Evolutionary conservation across 2,888 invertebrate genomes (phyloP), one percentile per base, ranked within the genome.

Genomic region (Aethes cnicana): DNA sequence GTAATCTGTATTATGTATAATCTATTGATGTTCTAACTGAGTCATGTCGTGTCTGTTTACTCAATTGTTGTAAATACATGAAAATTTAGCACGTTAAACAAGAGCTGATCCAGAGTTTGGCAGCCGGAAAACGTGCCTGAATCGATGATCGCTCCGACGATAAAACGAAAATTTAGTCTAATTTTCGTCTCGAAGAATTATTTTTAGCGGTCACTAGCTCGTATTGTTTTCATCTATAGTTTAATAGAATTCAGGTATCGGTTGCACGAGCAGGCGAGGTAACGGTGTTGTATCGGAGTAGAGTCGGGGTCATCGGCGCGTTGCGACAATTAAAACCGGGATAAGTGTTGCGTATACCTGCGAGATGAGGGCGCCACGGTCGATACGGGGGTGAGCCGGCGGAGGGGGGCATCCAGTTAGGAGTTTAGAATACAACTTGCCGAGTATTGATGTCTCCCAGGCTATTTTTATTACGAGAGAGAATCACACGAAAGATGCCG

Each of bases 271-370:
- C 54, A 46, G 55, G 58, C 53, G 56, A 62, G 59, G 63, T 68
- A 69, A 64, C 69, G 65, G 68, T 66, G 66, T 62, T 62, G 62
- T 62, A 68, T 70, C 62, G 63, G 60, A 68, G 68, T 71, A 25
- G 69, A 54, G 58, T 57, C 66, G 66, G 64, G 84, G 83, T 85
- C 84, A 84, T 81, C 84, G 78, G 81, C 77, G 86, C 84, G 82
- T 85, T 81, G 84, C 84, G 86, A 86, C 88, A 88, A 88, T 87
- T 87, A 87, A 86, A 86, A 83, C 82, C 77, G 81, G 85, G 87
- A 87, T 85, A 86, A 88, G 86, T 86, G 84, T 85, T 86, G 84
- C 82, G 84, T 86, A 75, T 86, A 86, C 88, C 86, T 86, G 86
- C 73, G 86, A 82, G 86, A 87, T 85, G 86, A 85, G 84, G 80